Evolutionary conservation across 1,140 invertebrate genomes (phyloP).

Genomic region (Zophobas atratus): DNA sequence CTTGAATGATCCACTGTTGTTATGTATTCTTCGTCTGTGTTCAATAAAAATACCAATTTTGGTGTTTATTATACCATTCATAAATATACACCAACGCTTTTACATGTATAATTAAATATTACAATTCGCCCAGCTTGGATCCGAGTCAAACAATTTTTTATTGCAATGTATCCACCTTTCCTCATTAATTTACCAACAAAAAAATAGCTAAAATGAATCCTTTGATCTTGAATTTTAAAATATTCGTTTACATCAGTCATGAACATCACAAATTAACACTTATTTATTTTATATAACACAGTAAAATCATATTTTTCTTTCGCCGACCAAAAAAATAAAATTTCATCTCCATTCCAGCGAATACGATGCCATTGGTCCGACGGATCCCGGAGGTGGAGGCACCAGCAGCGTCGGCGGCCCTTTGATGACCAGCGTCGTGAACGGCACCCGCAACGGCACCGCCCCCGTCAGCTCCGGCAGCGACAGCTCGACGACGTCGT

Average conservation of each 20-base stretch:
- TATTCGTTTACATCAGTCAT: slow-evolving; percentile 15
- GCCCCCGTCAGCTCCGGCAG: slow-evolving; percentile 62
- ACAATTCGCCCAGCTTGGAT: no score
- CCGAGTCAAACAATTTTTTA: no score
- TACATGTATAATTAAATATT: no score
- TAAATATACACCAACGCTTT: no score
- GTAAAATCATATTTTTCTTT: no score
- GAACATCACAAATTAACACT: not conserved
- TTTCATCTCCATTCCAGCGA: slow-evolving; percentile 66
- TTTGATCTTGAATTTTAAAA: slow-evolving; percentile 14
- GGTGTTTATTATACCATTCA: no score
- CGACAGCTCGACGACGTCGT: slow-evolving; percentile 65
- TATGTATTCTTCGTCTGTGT: no score
- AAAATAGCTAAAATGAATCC: not conserved
- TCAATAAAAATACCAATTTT: no score
- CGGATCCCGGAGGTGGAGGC: slow-evolving; percentile 66
- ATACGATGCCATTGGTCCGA: slow-evolving; percentile 69
- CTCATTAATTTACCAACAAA: not conserved
- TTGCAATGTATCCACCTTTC: no score
- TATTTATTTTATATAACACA: no score
- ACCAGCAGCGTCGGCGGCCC: slow-evolving; percentile 72
- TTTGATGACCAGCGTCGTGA: slow-evolving; percentile 77
- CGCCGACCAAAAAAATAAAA: not conserved
- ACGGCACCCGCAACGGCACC: slow-evolving; percentile 70
- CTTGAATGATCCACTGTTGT: no score